These are phyloP conservation scores for Chaetops frenatus DNA, from an alignment of 2,113 vertebrate genomes.

Conservation along the genomic window DNA sequence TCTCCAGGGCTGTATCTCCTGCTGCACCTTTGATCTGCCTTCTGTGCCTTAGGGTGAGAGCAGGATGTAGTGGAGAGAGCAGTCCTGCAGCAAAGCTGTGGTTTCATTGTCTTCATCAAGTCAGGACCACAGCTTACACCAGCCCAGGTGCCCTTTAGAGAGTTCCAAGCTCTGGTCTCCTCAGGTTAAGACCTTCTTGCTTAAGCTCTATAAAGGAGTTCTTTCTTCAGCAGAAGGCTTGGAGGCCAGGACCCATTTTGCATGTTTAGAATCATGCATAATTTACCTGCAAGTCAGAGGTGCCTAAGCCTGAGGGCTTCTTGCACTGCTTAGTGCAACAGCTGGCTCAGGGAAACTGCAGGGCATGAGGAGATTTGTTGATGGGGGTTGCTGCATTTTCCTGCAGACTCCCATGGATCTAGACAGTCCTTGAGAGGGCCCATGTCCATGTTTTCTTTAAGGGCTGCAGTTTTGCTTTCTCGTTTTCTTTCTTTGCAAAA, in stretches of 20 bases:
- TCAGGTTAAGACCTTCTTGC: background rate
- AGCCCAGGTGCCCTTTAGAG: background rate
- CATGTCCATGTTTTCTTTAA: background rate
- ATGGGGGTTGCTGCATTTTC: background rate
- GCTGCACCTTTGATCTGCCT: background rate
- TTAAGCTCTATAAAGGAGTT: background rate
- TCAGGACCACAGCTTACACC: fast-evolving
- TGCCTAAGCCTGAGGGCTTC: background rate
- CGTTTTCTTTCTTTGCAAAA: background rate
- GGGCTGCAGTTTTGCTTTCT: background rate
- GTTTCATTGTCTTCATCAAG: background rate
- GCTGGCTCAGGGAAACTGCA: background rate
- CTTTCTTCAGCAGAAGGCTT: background rate
- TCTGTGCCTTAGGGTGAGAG: background rate
- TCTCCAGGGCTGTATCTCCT: background rate
- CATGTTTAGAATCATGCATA: background rate
- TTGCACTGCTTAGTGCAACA: background rate
- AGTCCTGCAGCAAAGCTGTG: background rate
- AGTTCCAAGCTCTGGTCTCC: background rate
- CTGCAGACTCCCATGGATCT: background rate
- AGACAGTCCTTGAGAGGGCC: background rate
- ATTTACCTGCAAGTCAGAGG: background rate
- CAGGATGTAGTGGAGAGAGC: background rate
- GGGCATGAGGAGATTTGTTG: background rate
- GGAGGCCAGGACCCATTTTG: background rate